Base-by-base conservation (phyloP, 2,888 invertebrate species). In the Microctonus aethiopoides region DNA sequence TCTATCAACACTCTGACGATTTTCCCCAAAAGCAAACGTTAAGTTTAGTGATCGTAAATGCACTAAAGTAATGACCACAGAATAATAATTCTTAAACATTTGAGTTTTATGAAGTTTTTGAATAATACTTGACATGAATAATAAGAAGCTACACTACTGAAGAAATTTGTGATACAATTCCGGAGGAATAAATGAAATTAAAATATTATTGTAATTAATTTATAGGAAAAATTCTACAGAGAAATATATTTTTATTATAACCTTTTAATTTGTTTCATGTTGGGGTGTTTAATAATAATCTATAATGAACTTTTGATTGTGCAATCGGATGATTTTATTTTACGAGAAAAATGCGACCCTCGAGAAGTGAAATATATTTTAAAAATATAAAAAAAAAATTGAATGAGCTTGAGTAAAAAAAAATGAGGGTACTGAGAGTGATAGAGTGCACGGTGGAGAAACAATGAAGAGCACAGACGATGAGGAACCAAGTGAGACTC, bases 1-100 rank as follows among this genome's bases (percentile, higher is more conserved):
- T n/a, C 20, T 34, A 16, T 52, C 29, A 29, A 52, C 20, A n/a
- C 26, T 32, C 10, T 7, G 29, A 54, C 24, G 57, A 32, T 41
- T 59, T 57, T 24, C 3, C 13, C 7, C n/a, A 56, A 62, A 69
- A 61, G 36, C 46, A 51, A 69, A 56, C 41, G 59, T 41, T 59
- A 57, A 73, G 72, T 72, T 74, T 74, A 72, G 68, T 72, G 61
- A 62, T 74, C 70, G 69, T 75, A 75, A 75, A 75, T 69, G 39
- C 29, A 61, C 32, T 41, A 41, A 36, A 32, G n/a, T 46, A 46
- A 16, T 9, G 7, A 16, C 20, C 16, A 20, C 7, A n/a, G n/a
- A n/a, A n/a, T n/a, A n/a, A n/a, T n/a, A n/a, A n/a, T n/a, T n/a
- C n/a, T 46, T n/a, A 16, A 46, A 46, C 7, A 16, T 39, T 13